Conservation (phyloP, 2,113 vertebrate genomes). For the Nothocercus julius region DNA sequence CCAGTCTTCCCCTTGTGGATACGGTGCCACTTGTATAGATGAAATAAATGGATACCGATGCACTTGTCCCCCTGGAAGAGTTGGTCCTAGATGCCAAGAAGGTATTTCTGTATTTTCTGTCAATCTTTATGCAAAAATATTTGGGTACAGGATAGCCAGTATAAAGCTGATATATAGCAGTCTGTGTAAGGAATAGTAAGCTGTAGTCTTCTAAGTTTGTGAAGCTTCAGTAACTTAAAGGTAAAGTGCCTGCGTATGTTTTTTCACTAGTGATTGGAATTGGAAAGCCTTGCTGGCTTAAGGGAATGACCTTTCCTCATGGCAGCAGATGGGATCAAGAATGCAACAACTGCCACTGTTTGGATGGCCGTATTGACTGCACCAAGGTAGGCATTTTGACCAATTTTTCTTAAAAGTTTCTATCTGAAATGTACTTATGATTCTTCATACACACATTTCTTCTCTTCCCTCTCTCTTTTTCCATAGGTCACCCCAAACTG, state of each 20-base stretch:
- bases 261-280: conserved; percentile 80
- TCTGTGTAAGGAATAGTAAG: not conserved
- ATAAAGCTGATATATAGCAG: not conserved
- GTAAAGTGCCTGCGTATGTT: not conserved
- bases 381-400: conserved; percentile 83
- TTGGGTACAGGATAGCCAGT: not conserved
- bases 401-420: not conserved
- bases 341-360: conserved; percentile 90
- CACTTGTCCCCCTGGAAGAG: conserved; percentile 86
- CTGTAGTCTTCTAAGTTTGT: not conserved
- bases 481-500: not conserved
- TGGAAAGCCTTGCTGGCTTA: conserved; percentile 85
- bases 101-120: conserved; percentile 73
- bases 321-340: conserved; percentile 91
- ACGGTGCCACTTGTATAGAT: conserved; percentile 92
- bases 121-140: not conserved
- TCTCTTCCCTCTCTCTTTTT: not conserved
- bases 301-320: conserved; percentile 84
- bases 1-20: conserved; percentile 91
- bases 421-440: not conserved
- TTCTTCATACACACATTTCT: not conserved
- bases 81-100: conserved; percentile 88
- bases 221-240: not conserved
- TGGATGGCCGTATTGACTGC: conserved; percentile 85
- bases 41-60: conserved; percentile 92